A percentile compares a stretch with the other conserved stretches of the same genome.
These are phyloP conservation scores for Uromys caudimaculatus DNA, from an alignment of 2,797 vertebrate genomes.

Conservation along the genomic window DNA sequence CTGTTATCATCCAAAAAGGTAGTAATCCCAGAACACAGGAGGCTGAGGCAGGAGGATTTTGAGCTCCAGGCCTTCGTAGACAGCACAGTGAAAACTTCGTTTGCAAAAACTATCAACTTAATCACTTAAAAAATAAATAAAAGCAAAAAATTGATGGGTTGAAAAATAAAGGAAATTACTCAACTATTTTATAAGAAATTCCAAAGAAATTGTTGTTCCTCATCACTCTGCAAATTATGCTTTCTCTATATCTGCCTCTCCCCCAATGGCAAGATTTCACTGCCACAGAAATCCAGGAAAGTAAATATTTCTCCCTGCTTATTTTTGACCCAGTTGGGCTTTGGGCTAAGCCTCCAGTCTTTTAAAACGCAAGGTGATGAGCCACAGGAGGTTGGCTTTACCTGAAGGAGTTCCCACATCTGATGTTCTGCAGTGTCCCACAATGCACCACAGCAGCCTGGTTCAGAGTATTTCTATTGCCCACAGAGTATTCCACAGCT, in stretches of 20 bases:
- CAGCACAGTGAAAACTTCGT: neutral
- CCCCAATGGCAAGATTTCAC: neutral
- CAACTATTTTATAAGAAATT: neutral
- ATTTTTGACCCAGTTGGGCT: neutral
- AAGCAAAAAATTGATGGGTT: neutral
- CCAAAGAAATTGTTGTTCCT: neutral
- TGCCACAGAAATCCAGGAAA: neutral
- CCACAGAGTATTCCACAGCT: neutral
- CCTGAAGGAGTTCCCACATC: neutral
- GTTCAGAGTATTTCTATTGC: neutral
- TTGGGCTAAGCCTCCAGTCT: neutral
- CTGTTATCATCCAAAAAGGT: neutral
- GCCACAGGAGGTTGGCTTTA: conserved; percentile 16
- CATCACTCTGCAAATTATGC: fast-evolving
- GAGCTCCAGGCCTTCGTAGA: neutral
- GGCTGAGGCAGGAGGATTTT: neutral
- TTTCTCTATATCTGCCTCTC: neutral
- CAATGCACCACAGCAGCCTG: neutral
- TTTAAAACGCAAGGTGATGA: conserved; percentile 37
- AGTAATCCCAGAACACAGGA: neutral
- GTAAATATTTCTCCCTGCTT: neutral
- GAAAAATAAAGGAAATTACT: conserved; percentile 14
- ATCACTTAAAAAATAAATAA: neutral
- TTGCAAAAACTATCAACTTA: no score
- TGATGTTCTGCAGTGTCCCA: neutral